A percentile compares a stretch with the other conserved stretches of the same genome.
Conservation (phyloP, 1,140 invertebrate species). For the Oryctes rhinoceros region DNA sequence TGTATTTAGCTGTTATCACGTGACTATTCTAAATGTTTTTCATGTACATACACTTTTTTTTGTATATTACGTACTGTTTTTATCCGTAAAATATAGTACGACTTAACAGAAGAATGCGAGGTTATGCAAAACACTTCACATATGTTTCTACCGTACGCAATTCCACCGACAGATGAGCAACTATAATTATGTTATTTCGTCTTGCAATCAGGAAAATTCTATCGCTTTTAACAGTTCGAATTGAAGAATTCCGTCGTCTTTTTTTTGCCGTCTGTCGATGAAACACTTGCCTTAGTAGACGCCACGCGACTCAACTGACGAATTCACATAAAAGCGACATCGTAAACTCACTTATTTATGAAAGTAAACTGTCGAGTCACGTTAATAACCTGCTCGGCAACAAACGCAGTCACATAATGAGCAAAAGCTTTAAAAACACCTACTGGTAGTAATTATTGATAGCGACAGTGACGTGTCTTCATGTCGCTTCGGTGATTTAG, state of each 20-base stretch:
- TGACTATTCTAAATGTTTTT: background rate
- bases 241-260: constrained; percentile 15
- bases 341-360: constrained; percentile 31
- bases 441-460: constrained; percentile 40
- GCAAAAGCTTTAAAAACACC: constrained; percentile 36
- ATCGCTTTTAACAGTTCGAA: constrained; percentile 10
- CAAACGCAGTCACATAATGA: constrained; percentile 36
- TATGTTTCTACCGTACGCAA: background rate
- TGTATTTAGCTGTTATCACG: constrained; percentile 28
- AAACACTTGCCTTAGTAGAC: background rate
- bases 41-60: background rate
- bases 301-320: constrained; percentile 4
- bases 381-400: constrained; percentile 42
- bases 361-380: constrained; percentile 40
- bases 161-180: background rate
- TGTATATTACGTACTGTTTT: background rate
- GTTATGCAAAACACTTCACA: constrained; percentile 25
- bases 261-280: background rate
- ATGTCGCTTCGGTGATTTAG: constrained; percentile 5
- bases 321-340: background rate
- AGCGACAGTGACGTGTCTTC: constrained; percentile 26
- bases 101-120: background rate
- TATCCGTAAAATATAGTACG: background rate
- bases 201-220: background rate
- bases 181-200: background rate